Conservation (phyloP, 2,888 invertebrate species). For the Myopa testacea region DNA sequence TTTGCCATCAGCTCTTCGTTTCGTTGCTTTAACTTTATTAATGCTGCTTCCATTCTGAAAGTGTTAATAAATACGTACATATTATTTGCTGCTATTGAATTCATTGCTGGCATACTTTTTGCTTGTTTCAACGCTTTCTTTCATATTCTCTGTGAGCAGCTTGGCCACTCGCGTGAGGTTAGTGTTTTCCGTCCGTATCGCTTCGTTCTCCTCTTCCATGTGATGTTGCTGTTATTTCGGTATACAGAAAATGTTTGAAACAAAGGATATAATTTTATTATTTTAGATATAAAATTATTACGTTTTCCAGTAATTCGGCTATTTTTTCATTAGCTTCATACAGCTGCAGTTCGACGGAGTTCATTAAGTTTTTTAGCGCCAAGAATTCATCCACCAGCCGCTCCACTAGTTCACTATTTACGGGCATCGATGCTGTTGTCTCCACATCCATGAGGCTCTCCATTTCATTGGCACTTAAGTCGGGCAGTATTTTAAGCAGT, state of each 20-base stretch:
- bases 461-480: slow-evolving; percentile 59
- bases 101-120: slow-evolving; percentile 58
- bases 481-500: slow-evolving; percentile 63
- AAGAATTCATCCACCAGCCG: slow-evolving; percentile 64
- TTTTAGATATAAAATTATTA: slow-evolving; percentile 48
- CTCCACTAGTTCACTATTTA: slow-evolving; percentile 62
- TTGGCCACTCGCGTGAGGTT: slow-evolving; percentile 67
- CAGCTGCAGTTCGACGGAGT: slow-evolving; percentile 64
- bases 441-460: slow-evolving; percentile 65
- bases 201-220: slow-evolving; percentile 66
- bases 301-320: slow-evolving; percentile 66
- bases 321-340: slow-evolving; percentile 69
- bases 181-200: slow-evolving; percentile 63
- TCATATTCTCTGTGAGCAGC: slow-evolving; percentile 67
- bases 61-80: slow-evolving; percentile 17
- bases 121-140: slow-evolving; percentile 67
- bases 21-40: slow-evolving; percentile 65
- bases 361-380: slow-evolving; percentile 60
- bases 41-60: slow-evolving; percentile 66
- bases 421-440: slow-evolving; percentile 53
- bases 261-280: not conserved
- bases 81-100: not conserved
- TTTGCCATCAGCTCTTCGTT: slow-evolving; percentile 65
- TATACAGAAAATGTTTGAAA: not conserved
- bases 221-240: slow-evolving; percentile 61